Evolutionary conservation across 2,888 invertebrate genomes (phyloP).

Genomic region (Ischnus inquisitorius): DNA sequence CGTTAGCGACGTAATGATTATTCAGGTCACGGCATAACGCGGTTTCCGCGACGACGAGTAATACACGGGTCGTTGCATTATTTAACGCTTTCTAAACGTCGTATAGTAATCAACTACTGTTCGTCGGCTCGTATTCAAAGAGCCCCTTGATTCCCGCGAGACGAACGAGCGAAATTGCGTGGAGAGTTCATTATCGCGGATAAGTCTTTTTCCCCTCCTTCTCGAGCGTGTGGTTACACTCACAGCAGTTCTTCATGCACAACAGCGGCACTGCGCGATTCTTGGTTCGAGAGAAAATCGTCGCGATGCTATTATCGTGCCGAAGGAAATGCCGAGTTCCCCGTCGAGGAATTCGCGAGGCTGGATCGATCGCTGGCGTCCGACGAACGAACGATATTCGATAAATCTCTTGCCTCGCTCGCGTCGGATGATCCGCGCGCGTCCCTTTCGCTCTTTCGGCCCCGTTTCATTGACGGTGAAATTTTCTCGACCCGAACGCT

Average conservation of each 20-base stretch:
- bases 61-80: conserved; percentile 71
- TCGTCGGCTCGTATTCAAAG: conserved; percentile 77
- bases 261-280: conserved; percentile 21
- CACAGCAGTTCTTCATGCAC: conserved; percentile 5
- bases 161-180: conserved; percentile 69
- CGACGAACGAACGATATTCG: conserved; percentile 58
- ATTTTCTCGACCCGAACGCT: not conserved
- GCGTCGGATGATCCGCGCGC: not conserved
- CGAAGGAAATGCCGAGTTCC: conserved; percentile 49
- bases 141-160: conserved; percentile 62
- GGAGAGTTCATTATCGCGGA: conserved; percentile 77
- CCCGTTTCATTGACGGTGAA: not conserved
- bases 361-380: conserved; percentile 50
- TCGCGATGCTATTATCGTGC: conserved; percentile 54
- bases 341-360: conserved; percentile 39
- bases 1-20: conserved; percentile 50
- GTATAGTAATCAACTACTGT: conserved; percentile 70
- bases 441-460: conserved; percentile 8
- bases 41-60: conserved; percentile 40
- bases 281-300: conserved; percentile 56
- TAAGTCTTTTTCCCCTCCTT: conserved; percentile 71
- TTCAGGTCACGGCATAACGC: conserved; percentile 52
- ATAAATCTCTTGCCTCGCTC: conserved; percentile 59
- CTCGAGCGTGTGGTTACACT: conserved; percentile 13
- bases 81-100: conserved; percentile 74